Evolutionary conservation across 2,797 vertebrate species (phyloP).

Genomic region (Chelon auratus): DNA sequence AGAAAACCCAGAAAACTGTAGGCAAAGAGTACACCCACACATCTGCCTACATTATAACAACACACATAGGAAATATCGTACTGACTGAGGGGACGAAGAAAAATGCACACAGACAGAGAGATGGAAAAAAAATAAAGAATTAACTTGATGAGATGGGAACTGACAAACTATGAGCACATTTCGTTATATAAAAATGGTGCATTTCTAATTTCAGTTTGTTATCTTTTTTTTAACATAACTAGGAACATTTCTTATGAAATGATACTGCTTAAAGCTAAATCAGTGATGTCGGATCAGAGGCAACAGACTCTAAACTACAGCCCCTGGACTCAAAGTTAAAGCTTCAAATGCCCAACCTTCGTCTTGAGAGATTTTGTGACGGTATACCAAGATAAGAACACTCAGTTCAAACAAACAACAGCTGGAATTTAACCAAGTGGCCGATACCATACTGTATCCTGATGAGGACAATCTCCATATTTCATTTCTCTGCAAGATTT

Average conservation of each 20-base stretch:
- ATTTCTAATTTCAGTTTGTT: not conserved
- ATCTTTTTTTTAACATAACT: not conserved
- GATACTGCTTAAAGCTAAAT: no score
- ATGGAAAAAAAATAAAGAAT: not conserved
- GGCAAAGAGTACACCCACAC: slow-evolving; percentile 42
- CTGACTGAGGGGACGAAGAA: slow-evolving; percentile 2
- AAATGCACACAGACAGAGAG: not conserved
- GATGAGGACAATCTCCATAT: not conserved
- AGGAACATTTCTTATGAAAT: no score
- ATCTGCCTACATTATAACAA: slow-evolving; percentile 46
- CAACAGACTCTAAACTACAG: no score
- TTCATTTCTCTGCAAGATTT: not conserved
- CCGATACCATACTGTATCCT: no score
- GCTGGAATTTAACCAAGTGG: not conserved
- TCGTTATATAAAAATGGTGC: not conserved
- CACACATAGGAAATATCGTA: slow-evolving; percentile 30
- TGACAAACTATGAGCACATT: not conserved
- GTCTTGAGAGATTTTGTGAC: no score
- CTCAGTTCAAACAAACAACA: no score
- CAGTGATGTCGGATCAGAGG: no score
- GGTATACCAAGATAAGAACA: no score
- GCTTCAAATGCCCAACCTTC: no score
- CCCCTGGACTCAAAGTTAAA: no score
- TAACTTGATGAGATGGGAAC: not conserved
- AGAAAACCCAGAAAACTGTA: slow-evolving; percentile 11